These are phyloP conservation scores for Leistus spinibarbis DNA, from an alignment of 2,888 invertebrate species.

Conservation along the genomic window DNA sequence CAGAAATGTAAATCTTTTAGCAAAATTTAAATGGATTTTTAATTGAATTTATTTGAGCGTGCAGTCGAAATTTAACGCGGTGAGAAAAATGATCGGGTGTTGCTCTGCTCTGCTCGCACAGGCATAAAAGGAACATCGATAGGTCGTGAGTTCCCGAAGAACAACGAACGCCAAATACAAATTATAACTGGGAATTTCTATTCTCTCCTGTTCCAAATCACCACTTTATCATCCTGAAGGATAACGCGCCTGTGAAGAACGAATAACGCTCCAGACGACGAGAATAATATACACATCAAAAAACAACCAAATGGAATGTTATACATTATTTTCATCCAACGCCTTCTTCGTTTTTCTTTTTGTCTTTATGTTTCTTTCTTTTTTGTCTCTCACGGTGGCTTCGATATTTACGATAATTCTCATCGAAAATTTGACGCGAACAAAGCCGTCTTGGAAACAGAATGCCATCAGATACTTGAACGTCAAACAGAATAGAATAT, in stretches of 20 bases:
- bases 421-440: no score
- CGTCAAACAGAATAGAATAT: no score
- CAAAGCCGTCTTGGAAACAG: no score
- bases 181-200: constrained; percentile 31
- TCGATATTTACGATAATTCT: background rate
- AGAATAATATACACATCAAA: background rate
- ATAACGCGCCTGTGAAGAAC: background rate
- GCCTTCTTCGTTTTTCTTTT: background rate
- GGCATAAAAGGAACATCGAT: background rate
- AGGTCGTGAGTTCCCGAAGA: background rate
- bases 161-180: constrained; percentile 7
- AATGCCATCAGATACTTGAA: no score
- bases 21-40: background rate
- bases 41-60: background rate
- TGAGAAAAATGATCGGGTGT: background rate
- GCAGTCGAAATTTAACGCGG: background rate
- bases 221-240: constrained; percentile 32
- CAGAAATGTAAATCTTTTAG: background rate
- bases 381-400: background rate
- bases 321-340: background rate
- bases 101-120: background rate
- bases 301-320: background rate
- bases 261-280: background rate
- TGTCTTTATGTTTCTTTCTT: background rate
- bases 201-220: constrained; percentile 24